Percentiles rank a stretch among this genome's conserved stretches.
Evolutionary conservation across 2,888 invertebrate species (phyloP).

Genomic region (Apamea sordens): DNA sequence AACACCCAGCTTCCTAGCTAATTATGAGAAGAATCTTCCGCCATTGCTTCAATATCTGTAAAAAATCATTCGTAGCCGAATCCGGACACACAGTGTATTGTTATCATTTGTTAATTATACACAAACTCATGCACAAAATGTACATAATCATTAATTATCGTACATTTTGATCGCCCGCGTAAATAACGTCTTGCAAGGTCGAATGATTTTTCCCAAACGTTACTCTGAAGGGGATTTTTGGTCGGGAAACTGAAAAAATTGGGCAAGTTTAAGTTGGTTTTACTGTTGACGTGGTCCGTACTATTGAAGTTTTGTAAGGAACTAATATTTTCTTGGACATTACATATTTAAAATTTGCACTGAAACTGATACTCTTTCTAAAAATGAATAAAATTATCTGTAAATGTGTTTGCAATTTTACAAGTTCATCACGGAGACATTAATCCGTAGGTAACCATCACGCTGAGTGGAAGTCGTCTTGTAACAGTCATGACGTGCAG

Average conservation of each 20-base stretch:
- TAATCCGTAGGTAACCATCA: neutral
- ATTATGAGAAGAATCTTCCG: conserved; percentile 32
- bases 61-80: conserved; percentile 17
- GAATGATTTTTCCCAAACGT: conserved; percentile 53
- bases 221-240: conserved; percentile 39
- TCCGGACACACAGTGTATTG: conserved; percentile 46
- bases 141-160: conserved; percentile 47
- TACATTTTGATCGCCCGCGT: conserved; percentile 41
- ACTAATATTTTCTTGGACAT: neutral
- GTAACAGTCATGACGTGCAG: too few relatives aligned
- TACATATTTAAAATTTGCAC: neutral
- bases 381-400: neutral
- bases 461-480: too few relatives aligned
- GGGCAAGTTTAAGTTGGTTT: conserved; percentile 5
- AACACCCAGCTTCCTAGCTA: conserved; percentile 24
- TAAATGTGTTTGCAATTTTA: neutral
- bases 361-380: neutral
- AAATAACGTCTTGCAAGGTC: conserved; percentile 52
- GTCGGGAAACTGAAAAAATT: conserved; percentile 32
- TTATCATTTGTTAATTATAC: conserved; percentile 57
- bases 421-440: neutral
- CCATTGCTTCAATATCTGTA: conserved; percentile 1
- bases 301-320: neutral
- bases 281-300: neutral
- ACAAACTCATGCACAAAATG: conserved; percentile 50